A percentile compares a stretch with the other conserved stretches of the same genome.
Conservation (phyloP, 2,888 invertebrate genomes). For the Caradrina clavipalpis region DNA sequence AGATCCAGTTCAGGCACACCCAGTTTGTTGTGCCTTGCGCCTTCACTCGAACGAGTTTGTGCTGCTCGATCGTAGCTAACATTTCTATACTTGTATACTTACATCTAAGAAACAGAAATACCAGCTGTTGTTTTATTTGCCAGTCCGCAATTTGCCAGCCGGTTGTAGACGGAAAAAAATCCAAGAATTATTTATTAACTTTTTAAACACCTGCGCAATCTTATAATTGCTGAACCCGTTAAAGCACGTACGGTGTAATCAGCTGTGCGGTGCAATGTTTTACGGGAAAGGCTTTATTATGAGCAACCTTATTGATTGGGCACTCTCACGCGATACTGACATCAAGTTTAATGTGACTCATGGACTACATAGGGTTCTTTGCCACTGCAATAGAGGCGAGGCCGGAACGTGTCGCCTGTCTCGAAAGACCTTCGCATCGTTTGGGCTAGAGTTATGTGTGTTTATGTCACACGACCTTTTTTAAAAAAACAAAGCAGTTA, state of each 20-base stretch:
- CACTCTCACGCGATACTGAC: slow-evolving; percentile 58
- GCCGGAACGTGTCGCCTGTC: slow-evolving; percentile 39
- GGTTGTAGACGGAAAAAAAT: slow-evolving; percentile 5
- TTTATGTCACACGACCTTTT: slow-evolving; percentile 24
- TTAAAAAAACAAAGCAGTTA: no score
- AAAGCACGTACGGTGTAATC: slow-evolving; percentile 55
- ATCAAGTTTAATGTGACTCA: slow-evolving; percentile 62
- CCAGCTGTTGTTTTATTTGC: slow-evolving; percentile 24
- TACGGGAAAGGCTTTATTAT: slow-evolving; percentile 55
- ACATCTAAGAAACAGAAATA: slow-evolving; percentile 9
- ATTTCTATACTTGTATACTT: slow-evolving; percentile 18
- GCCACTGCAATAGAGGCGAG: slow-evolving; percentile 54
- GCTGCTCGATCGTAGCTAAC: slow-evolving; percentile 23
- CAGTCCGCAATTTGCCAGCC: slow-evolving; percentile 1
- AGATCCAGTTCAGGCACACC: slow-evolving; percentile 47
- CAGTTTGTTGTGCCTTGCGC: slow-evolving; percentile 28
- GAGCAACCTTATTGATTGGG: slow-evolving; percentile 58
- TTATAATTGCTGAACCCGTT: slow-evolving; percentile 41
- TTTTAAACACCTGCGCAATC: slow-evolving; percentile 52
- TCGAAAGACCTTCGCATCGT: slow-evolving; percentile 32
- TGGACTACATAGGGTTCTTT: slow-evolving; percentile 57
- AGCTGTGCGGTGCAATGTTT: slow-evolving; percentile 56
- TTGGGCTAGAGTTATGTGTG: slow-evolving; percentile 31
- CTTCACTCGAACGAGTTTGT: slow-evolving; percentile 14
- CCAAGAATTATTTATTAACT: slow-evolving; percentile 30